These are phyloP conservation scores for Drosophila algonquin DNA, from an alignment of 2,888 invertebrate genomes.

Conservation along the genomic window DNA sequence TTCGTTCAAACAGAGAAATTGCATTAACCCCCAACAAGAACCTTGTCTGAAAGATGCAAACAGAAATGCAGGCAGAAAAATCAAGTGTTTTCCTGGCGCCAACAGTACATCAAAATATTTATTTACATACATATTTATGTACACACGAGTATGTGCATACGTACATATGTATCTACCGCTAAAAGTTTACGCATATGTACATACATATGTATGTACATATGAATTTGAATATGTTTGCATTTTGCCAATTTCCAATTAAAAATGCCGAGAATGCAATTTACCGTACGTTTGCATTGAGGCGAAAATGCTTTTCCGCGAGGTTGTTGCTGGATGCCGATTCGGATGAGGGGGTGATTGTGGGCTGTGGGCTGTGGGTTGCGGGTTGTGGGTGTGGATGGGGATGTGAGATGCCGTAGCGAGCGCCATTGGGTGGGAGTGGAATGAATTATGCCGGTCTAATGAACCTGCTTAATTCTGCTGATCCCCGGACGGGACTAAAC, in stretches of 20 bases:
- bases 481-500: slow-evolving; percentile 21
- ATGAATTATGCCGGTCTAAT: slow-evolving; percentile 60
- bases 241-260: slow-evolving; percentile 17
- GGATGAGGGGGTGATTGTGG: slow-evolving; percentile 4
- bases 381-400: background rate
- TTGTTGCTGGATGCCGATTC: slow-evolving; percentile 35
- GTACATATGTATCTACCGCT: background rate
- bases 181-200: background rate
- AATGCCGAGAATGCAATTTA: slow-evolving; percentile 61
- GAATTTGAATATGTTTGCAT: slow-evolving; percentile 7
- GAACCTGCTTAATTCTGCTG: slow-evolving; percentile 45
- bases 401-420: background rate
- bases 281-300: slow-evolving; percentile 71
- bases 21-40: background rate
- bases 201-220: background rate
- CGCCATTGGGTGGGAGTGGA: slow-evolving; percentile 3
- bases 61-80: background rate
- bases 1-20: background rate
- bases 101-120: slow-evolving; percentile 5
- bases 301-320: slow-evolving; percentile 34
- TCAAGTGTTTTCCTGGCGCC: background rate
- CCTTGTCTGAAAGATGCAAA: background rate
- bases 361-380: background rate
- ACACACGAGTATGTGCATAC: background rate
- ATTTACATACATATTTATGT: slow-evolving; percentile 25